Evolutionary conservation across 2,888 invertebrate species (phyloP), one percentile per base, ranked within the genome.

Genomic region (Pycnomerus fuliginosus): DNA sequence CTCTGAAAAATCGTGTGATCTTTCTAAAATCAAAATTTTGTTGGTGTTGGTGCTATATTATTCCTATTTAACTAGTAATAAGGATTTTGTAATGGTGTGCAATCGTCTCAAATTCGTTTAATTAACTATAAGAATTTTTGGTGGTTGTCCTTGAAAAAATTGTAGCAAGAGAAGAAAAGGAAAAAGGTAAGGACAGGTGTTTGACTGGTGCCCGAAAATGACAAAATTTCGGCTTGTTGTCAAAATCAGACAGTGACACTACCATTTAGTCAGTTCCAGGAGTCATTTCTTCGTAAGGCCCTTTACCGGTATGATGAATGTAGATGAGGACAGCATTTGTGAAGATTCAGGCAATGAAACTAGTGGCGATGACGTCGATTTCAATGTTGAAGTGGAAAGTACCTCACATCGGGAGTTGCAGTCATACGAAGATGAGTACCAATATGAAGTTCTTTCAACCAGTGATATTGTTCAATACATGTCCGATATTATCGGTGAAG

Each of bases 381-480:
- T 92, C 76, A 90, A 85, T 58, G 89, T 90, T 84, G 89, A 90
- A 74, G 84, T 84, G 62, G 90, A 90, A 69, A 82, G 83, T 57
- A 83, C 80, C 60, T 83, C 82, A 69, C 82, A 83, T 54, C 32
- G 84, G 64, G 90, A 90, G 73, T 79, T 87, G 62, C 85, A 87
- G 69, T 82, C 80, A 58, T 89, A 89, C 63, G 80, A 84, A 52
- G 96, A 97, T 62, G 95, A 96, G 62, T 96, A 93, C 76, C 90
- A 88, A 41, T 96, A 87, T 72, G 92, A 95, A 75, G 95, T 97
- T 61, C 78, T 97, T 59, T 90, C 95, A 49, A 94, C 95, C 34
- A 96, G 97, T 69, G 90, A 94, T 77, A 94, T 99, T 71, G 95
- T 97, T 51, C 87, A 92, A 72, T 91, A 96, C 76, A 97, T 99